Conservation (phyloP, 2,113 vertebrate species). For the Rhombomys opimus region DNA sequence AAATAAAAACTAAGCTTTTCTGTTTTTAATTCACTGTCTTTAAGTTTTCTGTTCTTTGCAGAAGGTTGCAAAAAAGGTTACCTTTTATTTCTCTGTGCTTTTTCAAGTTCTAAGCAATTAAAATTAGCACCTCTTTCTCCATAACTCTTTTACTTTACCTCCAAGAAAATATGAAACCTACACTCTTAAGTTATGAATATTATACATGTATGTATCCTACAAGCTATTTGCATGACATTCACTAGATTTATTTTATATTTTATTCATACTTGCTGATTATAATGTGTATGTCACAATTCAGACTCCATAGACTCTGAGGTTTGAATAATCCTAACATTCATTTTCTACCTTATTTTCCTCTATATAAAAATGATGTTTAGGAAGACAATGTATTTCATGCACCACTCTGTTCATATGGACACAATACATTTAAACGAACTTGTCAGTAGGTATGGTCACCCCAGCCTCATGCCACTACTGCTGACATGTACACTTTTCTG, state of each 20-base stretch:
- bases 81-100: neutral
- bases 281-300: neutral
- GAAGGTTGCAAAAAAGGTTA: too few relatives aligned
- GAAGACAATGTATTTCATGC: neutral
- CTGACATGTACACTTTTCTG: neutral
- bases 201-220: neutral
- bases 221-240: neutral
- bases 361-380: neutral
- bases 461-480: neutral
- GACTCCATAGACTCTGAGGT: neutral
- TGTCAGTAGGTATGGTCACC: fast-evolving
- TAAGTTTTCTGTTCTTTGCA: neutral
- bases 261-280: neutral
- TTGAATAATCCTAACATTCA: neutral
- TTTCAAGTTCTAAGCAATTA: neutral
- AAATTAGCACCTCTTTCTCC: neutral
- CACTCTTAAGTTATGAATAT: neutral
- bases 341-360: neutral
- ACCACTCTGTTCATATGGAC: neutral
- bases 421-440: too few relatives aligned
- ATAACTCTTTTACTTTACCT: neutral
- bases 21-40: neutral
- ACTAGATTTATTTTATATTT: neutral
- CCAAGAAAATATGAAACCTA: neutral
- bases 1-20: neutral